Evolutionary conservation across 2,888 invertebrate genomes (phyloP).

Genomic region (Leptopilina myrica): DNA sequence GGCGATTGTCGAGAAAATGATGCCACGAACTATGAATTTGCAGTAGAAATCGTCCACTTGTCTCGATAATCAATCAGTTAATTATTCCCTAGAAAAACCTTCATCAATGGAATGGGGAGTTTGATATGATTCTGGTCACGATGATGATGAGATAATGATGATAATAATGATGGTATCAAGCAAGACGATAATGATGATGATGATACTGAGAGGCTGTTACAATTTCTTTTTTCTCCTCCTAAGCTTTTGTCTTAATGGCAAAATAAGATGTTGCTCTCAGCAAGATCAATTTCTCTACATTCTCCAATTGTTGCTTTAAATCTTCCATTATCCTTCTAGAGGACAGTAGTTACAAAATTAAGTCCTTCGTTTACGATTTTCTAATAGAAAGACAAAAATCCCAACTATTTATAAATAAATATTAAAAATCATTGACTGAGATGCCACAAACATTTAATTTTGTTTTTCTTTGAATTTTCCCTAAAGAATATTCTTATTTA

Average conservation of each 20-base stretch:
- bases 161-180: background rate
- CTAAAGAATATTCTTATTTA: too few species aligned
- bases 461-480: too few species aligned
- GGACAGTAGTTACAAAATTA: background rate
- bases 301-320: conserved; percentile 3
- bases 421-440: too few species aligned
- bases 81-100: conserved; percentile 21
- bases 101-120: background rate
- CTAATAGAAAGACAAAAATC: too few species aligned
- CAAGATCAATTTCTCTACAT: background rate
- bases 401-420: too few species aligned
- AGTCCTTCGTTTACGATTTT: too few species aligned
- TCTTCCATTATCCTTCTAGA: background rate
- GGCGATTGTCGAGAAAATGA: conserved; percentile 38
- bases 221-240: background rate
- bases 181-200: background rate
- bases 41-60: conserved; percentile 29
- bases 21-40: conserved; percentile 40
- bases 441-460: too few species aligned
- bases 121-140: background rate
- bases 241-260: conserved; percentile 9
- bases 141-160: conserved; percentile 13
- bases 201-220: background rate
- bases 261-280: conserved; percentile 6
- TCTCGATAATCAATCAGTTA: conserved; percentile 35